Evolutionary conservation across 2,113 vertebrate species (phyloP), one percentile per base, ranked within the genome.

Genomic region (Oreochromis spilurus): DNA sequence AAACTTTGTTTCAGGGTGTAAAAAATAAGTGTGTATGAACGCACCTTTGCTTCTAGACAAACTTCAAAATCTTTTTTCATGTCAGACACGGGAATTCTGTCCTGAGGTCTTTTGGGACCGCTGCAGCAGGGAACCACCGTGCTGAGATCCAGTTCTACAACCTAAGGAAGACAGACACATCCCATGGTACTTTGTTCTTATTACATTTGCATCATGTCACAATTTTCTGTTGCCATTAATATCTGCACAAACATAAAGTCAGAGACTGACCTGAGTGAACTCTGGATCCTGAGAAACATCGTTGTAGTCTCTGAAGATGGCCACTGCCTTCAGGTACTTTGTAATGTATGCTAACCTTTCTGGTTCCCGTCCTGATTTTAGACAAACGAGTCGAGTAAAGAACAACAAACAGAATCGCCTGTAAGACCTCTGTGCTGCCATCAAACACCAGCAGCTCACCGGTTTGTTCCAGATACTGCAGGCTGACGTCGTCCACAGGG

Each of bases 21-120:
- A 43, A 26, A 5, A 8, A 11, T 16, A 34, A 4, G 1, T 0
- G 2, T n/a, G 14, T 12, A 19, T 1, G 5, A 29, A 7, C 70
- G 1, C 9, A 92, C 99, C 97, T 99, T 99, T 38, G 97, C 97
- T 91, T 94, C 97, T 29, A 99, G 95, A 91, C 97, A 99, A 84
- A 79, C 84, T 72, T 98, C 97, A 95, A 99, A 99, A 94, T 99
- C 99, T 3, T 87, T 94, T 85, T 97, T 99, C 98, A 99, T 99
- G 83, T 98, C 97, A 0, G 97, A 97, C 48, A 99, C 96, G 1
- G 97, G 81, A 4, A 99, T 96, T 93, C 97, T 98, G 95, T 99
- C 98, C 91, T 99, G 99, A 31, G 99, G 99, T 88, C 99, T 96
- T 92, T 99, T 99, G 14, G 98, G 99, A 75, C 98, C 99, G 10